phyloP scores from a whole-genome alignment of 2,797 vertebrate genomes.

The Protosalanx chinensis region DNA sequence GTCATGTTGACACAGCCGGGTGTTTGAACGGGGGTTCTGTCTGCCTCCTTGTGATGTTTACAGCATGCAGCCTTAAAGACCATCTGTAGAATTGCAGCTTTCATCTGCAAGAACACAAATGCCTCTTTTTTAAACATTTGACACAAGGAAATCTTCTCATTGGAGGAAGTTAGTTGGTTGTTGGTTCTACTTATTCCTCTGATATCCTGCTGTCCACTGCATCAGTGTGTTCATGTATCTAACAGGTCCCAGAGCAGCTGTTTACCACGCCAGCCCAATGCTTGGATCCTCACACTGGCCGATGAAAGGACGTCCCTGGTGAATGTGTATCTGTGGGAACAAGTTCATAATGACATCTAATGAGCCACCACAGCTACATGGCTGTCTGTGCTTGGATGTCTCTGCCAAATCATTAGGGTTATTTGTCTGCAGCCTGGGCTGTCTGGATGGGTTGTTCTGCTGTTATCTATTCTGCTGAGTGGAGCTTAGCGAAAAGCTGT shows the following conservation, averaged over 20 bases:
- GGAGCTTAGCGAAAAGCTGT: slow-evolving; percentile 32
- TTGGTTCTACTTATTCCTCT: slow-evolving; percentile 1
- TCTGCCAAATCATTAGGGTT: neutral
- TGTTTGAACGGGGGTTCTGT: neutral
- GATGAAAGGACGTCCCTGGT: neutral
- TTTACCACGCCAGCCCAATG: neutral
- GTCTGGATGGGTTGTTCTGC: neutral
- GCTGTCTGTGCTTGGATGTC: neutral
- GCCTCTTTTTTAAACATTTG: neutral
- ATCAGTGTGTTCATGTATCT: neutral
- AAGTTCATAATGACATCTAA: neutral
- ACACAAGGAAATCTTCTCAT: slow-evolving; percentile 8
- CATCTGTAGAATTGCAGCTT: neutral
- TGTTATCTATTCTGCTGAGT: neutral
- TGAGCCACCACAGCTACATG: neutral
- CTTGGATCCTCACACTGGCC: neutral
- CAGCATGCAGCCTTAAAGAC: neutral
- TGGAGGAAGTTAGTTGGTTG: neutral
- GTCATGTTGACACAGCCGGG: neutral
- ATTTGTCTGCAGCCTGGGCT: neutral
- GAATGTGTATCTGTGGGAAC: neutral
- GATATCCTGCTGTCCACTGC: too few relatives aligned
- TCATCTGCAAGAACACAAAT: neutral
- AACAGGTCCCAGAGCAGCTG: slow-evolving; percentile 1
- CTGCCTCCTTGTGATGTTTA: slow-evolving; percentile 3